A percentile compares a stretch with the other conserved stretches of the same genome.
These are phyloP conservation scores for Drosophila pruinosa DNA, from an alignment of 1,140 invertebrate species.

Conservation along the genomic window DNA sequence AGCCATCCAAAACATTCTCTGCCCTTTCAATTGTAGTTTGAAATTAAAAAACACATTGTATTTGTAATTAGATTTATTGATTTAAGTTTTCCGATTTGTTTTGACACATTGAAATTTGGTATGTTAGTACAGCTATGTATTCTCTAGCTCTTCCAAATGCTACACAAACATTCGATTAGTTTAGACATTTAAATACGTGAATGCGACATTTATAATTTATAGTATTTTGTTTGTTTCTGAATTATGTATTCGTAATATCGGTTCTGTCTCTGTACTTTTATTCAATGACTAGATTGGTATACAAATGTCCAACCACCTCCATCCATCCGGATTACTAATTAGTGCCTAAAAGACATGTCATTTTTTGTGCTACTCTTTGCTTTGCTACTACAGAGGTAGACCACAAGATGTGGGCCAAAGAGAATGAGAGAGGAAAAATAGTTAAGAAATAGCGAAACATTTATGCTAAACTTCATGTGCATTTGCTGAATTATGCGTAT, in stretches of 20 bases:
- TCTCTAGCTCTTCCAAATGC: conserved; percentile 33
- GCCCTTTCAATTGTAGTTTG: neutral
- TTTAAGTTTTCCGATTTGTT: conserved; percentile 61
- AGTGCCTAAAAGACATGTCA: conserved; percentile 4
- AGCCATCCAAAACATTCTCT: too few relatives aligned
- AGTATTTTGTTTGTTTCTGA: conserved; percentile 6
- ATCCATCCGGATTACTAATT: neutral
- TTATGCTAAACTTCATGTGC: conserved; percentile 65
- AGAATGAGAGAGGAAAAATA: conserved; percentile 16
- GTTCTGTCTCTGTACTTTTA: conserved; percentile 4
- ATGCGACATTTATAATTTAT: conserved; percentile 23
- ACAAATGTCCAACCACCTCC: conserved; percentile 1
- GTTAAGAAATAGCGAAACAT: conserved; percentile 30
- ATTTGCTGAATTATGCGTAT: conserved; percentile 62
- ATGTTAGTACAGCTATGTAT: conserved; percentile 37
- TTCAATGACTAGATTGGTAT: conserved; percentile 39
- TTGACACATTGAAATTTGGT: conserved; percentile 80
- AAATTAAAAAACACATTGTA: neutral
- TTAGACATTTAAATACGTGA: conserved; percentile 43
- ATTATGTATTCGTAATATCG: conserved; percentile 14
- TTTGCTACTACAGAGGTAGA: conserved; percentile 4
- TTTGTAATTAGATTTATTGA: conserved; percentile 65
- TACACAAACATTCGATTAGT: conserved; percentile 69
- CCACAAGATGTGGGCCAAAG: neutral
- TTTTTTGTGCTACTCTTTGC: conserved; percentile 32